Base-by-base conservation (phyloP, 2,797 vertebrate genomes). In the Paedocypris micromegethes region DNA sequence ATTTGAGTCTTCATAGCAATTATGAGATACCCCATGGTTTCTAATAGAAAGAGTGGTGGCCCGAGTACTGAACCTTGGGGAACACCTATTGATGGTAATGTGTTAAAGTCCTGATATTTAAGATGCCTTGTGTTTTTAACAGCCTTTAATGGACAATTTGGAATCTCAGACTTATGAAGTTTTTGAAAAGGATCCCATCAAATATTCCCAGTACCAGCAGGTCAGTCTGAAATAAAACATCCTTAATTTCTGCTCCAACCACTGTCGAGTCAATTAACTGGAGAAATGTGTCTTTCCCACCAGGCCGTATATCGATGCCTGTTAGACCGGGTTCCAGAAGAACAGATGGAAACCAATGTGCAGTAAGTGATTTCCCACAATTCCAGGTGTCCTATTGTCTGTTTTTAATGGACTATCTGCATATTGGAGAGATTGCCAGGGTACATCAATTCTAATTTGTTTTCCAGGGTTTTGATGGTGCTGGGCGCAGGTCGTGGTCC, bases 141-240 rank as follows among this genome's bases (percentile, higher is more conserved):
- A 96, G 93, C 94, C 94, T 38, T 85, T 96, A 70, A 97, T 97
- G 94, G 94, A 97, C 82, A 97, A 97, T 79, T 77, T 97, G 83
- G 94, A 96, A 81, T 95, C 94, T 50, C 94, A 97, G 86, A 97
- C 94, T 0, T 97, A 97, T 4, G 94, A 97, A 81, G 93, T 97
- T 2, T 97, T 97, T 73, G 94, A 97, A 82, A 97, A 96, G 76
- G 94, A 97, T 79, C 94, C 93, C 6, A 93, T 96, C 76, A 97
- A 97, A 83, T 97, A 97, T 75, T 93, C 93, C 52, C 93, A 95
- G 66, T 97, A 97, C 81, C 94, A 96, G 76, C 92, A 94, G 92
- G 94, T 95, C 79, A 84, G 73, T 60, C 2, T 8, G 72, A 37
- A 66, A 39, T 2, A 9, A 3, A 2, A 5, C 39, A n/a, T n/a